Evolutionary conservation across 2,797 vertebrate species (phyloP), one percentile per base, ranked within the genome.

Genomic region (Buceros bicornis): DNA sequence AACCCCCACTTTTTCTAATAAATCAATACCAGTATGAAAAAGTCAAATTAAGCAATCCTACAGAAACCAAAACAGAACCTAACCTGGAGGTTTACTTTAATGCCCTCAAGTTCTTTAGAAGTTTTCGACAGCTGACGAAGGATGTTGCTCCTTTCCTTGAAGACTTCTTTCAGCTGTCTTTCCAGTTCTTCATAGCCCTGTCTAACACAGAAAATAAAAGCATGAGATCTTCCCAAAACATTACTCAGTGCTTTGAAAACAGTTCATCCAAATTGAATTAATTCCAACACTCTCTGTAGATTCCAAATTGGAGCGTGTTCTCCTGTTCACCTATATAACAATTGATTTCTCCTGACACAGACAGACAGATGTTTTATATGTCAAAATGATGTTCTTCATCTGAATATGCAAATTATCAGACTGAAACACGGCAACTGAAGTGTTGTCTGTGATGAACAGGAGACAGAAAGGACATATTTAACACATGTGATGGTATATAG

Each of bases 61-160:
- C 3, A 43, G 31, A 77, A 82, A 90, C 5, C 8, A 31, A 45
- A 53, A 58, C 5, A 60, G 42, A 88, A 66, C 85, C 98, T 97
- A 61, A 99, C 99, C 99, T 99, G 98, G 71, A 99, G 98, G 95
- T 99, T 99, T 87, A 98, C 98, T 99, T 99, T 99, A 97, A 99
- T 99, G 97, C 98, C 99, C 90, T 99, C 98, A 93, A 99, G 98
- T 95, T 99, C 99, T 97, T 99, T 99, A 76, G 99, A 99, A 70
- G 99, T 99, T 98, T 99, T 99, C 35, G 99, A 99, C 92, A 99
- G 98, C 71, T 99, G 99, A 73, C 98, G 99, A 93, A 99, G 98
- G 93, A 99, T 99, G 93, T 97, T 99, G 95, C 98, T 99, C 93
- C 99, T 98, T 93, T 99, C 99, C 90, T 98, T 99, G 97, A 99